Evolutionary conservation across 2,797 vertebrate genomes (phyloP).

Genomic region (Oreochromis grahami): DNA sequence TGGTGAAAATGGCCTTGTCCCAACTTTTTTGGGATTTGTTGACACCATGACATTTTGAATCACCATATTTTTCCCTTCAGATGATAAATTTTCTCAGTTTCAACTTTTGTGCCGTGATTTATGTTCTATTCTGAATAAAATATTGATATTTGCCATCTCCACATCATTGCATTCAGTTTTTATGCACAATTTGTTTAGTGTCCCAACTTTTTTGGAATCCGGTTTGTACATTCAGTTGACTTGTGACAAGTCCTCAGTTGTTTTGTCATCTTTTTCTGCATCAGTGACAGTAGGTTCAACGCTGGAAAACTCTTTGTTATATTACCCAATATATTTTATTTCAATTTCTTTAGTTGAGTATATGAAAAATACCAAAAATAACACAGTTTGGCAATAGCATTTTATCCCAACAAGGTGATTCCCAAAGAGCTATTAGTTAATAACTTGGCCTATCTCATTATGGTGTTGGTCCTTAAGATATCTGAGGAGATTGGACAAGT

Average conservation of each 20-base stretch:
- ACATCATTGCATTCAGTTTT: too few species aligned
- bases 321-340: neutral
- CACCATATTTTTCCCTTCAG: too few species aligned
- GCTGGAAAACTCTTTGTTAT: neutral
- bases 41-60: too few species aligned
- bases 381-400: neutral
- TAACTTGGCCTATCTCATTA: neutral
- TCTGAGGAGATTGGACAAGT: neutral
- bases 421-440: neutral
- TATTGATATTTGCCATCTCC: too few species aligned
- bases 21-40: too few species aligned
- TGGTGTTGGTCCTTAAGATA: neutral
- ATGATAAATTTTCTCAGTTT: too few species aligned
- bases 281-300: neutral
- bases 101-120: too few species aligned
- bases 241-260: neutral
- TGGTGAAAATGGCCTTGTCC: too few species aligned
- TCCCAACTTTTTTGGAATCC: too few species aligned
- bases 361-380: neutral
- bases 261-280: neutral
- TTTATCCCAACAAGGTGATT: neutral
- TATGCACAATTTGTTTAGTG: too few species aligned
- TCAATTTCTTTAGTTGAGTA: neutral
- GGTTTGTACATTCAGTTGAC: neutral
- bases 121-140: too few species aligned